Base-by-base conservation (phyloP, 2,888 invertebrate species). In the Heliconius erato region DNA sequence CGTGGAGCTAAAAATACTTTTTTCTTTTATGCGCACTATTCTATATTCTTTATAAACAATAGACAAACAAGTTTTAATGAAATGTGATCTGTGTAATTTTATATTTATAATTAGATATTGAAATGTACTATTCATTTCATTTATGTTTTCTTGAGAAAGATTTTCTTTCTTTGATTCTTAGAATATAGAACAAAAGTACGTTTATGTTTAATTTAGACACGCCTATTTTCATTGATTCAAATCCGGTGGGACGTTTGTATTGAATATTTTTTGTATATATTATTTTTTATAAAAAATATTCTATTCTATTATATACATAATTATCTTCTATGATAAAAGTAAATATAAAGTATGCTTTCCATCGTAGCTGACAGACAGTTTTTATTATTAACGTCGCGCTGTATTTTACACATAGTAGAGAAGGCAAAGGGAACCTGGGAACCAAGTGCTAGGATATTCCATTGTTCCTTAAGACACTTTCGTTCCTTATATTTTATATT, bases 1-100 rank as follows among this genome's bases (percentile, higher is more conserved):
- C n/a, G 9, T 63, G 11, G 6, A 59, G 19, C 59, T 59, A 59
- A 49, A 49, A 16, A 54, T 7, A 54, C 2, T 49, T 19, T 1
- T 49, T 7, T 5, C 14, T 65, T 65, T 28, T 26, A 65, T 65
- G 54, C 54, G 54, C 54, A 54, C 14, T 67, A 67, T 67, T 67
- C 67, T 28, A 28, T 67, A 26, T 72, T 44, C n/a, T 26, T 44
- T 7, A 44, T 49, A 26, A 40, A 16, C 14, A 49, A 72, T 26
- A 72, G 72, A 72, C 44, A 44, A 72, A 72, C n/a, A n/a, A n/a
- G 26, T 16, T 16, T 1, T 12, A 49, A 44, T 49, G 72, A 49
- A 49, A 72, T 72, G 19, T 72, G 72, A 72, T 49, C 44, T 71
- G 16, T 26, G 71, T 71, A 71, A 71, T 71, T 71, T 40, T 71